These are phyloP conservation scores for Idris sp. DNA, from an alignment of 1,140 invertebrate genomes.

Conservation along the genomic window DNA sequence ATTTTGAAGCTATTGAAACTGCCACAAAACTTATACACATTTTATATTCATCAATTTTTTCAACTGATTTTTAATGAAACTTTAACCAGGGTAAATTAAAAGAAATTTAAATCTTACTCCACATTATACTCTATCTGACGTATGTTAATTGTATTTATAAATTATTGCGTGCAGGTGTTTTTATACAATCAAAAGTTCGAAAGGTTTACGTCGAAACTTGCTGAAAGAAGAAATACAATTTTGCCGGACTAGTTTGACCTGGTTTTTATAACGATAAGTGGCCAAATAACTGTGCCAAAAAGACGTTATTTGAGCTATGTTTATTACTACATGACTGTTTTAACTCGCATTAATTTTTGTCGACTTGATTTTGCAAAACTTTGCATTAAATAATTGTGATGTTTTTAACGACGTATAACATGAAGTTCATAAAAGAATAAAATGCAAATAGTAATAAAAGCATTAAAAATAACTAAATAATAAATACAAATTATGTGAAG, in stretches of 20 bases:
- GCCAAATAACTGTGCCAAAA: constrained; percentile 60
- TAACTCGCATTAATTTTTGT: constrained; percentile 18
- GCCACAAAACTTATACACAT: no score
- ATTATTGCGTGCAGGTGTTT: neutral
- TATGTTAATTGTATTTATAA: constrained; percentile 4
- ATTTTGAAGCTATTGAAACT: no score
- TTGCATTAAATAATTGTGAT: constrained; percentile 8
- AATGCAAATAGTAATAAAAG: constrained; percentile 46
- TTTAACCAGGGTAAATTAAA: no score
- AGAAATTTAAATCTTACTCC: constrained; percentile 8
- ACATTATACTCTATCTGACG: neutral
- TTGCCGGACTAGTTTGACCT: constrained; percentile 49
- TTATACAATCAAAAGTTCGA: constrained; percentile 17
- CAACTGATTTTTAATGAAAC: no score
- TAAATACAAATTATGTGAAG: constrained; percentile 12
- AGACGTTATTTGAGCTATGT: constrained; percentile 39
- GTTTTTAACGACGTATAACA: constrained; percentile 9
- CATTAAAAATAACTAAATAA: constrained; percentile 21
- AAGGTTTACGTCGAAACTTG: constrained; percentile 40
- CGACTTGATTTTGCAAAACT: constrained; percentile 44
- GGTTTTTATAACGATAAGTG: constrained; percentile 39
- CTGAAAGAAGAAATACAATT: constrained; percentile 36
- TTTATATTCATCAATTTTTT: no score
- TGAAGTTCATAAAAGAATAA: constrained; percentile 23
- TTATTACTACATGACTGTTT: constrained; percentile 28